Evolutionary conservation across 1,140 invertebrate species (phyloP).

Genomic region (Drosophila sucinea): DNA sequence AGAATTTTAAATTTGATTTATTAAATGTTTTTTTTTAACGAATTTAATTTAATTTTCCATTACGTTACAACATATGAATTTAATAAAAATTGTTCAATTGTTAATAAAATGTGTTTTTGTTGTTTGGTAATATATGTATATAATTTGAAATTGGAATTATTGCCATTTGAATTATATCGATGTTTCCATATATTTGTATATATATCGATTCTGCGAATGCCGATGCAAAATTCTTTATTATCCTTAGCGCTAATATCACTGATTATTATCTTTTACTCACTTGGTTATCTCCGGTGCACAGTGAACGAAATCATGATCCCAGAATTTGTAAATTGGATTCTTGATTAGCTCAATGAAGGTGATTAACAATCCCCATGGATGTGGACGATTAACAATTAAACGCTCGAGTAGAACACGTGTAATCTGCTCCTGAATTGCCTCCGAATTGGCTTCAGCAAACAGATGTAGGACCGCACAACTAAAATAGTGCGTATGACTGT

Average conservation of each 20-base stretch:
- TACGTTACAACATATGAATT: too few species aligned
- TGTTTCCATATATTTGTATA: too few species aligned
- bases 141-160: too few species aligned
- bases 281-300: constrained; percentile 99
- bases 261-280: constrained; percentile 84
- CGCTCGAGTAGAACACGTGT: constrained; percentile 97
- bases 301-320: constrained; percentile 99
- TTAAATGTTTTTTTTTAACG: too few species aligned
- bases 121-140: too few species aligned
- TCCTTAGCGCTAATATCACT: not conserved
- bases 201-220: too few species aligned
- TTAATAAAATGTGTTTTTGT: too few species aligned
- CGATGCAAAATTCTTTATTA: not conserved
- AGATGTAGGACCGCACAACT: constrained; percentile 98
- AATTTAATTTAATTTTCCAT: too few species aligned
- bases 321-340: constrained; percentile 99
- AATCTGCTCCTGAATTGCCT: constrained; percentile 95
- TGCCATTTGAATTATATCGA: too few species aligned
- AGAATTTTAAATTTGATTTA: too few species aligned
- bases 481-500: constrained; percentile 99
- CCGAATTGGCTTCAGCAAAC: constrained; percentile 98
- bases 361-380: constrained; percentile 99
- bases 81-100: too few species aligned
- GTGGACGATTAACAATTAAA: constrained; percentile 98
- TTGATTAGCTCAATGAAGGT: constrained; percentile 99